Evolutionary conservation across 2,888 invertebrate species (phyloP).

Genomic region (Napeogenes inachia): DNA sequence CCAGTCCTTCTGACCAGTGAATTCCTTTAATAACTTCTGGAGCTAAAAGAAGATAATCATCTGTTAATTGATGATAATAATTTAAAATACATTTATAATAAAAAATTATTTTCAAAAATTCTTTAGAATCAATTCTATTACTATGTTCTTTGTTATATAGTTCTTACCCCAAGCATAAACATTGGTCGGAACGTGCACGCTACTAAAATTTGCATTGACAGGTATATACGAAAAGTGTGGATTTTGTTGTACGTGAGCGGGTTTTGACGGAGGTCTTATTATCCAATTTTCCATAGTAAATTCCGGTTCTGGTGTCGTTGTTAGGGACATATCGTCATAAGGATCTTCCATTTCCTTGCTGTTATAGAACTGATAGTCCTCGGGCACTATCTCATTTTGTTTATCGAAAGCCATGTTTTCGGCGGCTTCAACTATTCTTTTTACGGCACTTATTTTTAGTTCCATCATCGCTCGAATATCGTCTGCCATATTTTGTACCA

Average conservation of each 20-base stretch:
- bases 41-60: constrained; percentile 68
- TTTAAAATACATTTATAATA: no score
- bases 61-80: no score
- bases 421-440: constrained; percentile 92
- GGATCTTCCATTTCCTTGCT: constrained; percentile 83
- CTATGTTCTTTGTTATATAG: constrained; percentile 7
- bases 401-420: constrained; percentile 85
- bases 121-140: neutral
- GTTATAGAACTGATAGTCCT: constrained; percentile 82
- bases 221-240: constrained; percentile 87
- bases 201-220: constrained; percentile 87
- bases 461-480: constrained; percentile 93
- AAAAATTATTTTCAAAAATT: constrained; percentile 10
- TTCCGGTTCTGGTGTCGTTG: constrained; percentile 75
- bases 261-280: constrained; percentile 75
- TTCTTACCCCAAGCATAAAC: constrained; percentile 90
- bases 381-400: constrained; percentile 72
- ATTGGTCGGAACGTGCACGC: constrained; percentile 97
- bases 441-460: constrained; percentile 90
- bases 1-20: constrained; percentile 96
- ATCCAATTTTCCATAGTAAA: constrained; percentile 73
- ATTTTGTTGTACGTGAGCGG: constrained; percentile 81
- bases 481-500: constrained; percentile 89
- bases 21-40: constrained; percentile 93
- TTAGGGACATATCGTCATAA: constrained; percentile 66